These are phyloP conservation scores for Dendroctonus valens DNA, from an alignment of 1,140 invertebrate genomes.

Conservation along the genomic window DNA sequence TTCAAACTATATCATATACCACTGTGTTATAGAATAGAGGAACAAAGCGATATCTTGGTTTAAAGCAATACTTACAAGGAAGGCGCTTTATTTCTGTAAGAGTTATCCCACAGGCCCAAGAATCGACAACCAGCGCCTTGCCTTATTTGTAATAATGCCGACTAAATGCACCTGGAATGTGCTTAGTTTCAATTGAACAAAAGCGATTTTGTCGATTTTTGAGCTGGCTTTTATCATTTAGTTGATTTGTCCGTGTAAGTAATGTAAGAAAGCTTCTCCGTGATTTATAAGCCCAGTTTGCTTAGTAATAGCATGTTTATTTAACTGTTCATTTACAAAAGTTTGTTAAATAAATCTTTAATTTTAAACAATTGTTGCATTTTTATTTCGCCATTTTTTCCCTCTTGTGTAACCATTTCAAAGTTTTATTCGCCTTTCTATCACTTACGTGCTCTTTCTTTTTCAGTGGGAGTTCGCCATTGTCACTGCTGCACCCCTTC, in stretches of 20 bases:
- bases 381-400: background rate
- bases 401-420: background rate
- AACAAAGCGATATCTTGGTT: slow-evolving; percentile 9
- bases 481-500: too few relatives aligned
- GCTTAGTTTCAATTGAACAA: too few relatives aligned
- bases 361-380: slow-evolving; percentile 7
- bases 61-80: slow-evolving; percentile 19
- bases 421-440: background rate
- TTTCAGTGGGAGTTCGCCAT: too few relatives aligned
- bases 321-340: slow-evolving; percentile 6
- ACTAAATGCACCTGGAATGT: too few relatives aligned
- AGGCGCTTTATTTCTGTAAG: slow-evolving; percentile 11
- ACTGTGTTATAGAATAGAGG: slow-evolving; percentile 24
- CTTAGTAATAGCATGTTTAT: background rate
- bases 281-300: slow-evolving; percentile 15
- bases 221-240: too few relatives aligned
- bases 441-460: too few relatives aligned
- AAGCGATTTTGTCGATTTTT: too few relatives aligned
- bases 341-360: slow-evolving; percentile 7
- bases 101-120: too few relatives aligned
- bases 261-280: slow-evolving; percentile 7
- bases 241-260: background rate
- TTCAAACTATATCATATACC: slow-evolving; percentile 20
- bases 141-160: too few relatives aligned
- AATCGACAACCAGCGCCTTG: too few relatives aligned